phyloP scores from a whole-genome alignment of 2,888 invertebrate species.

The Megastigmus dorsalis region DNA sequence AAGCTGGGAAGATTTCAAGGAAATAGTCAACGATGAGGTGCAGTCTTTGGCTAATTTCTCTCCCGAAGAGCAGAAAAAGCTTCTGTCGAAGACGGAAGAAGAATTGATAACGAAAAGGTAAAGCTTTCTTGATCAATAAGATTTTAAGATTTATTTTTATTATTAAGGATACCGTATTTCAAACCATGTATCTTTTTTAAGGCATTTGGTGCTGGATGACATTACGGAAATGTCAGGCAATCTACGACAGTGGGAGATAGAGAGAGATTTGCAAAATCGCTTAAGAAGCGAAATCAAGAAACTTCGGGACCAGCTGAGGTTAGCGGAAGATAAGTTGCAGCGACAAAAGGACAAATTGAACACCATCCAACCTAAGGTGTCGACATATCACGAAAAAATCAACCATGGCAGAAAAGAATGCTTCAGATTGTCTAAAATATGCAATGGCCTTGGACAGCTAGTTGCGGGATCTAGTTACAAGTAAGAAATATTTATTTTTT shows the following conservation, averaged over 20 bases:
- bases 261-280: slow-evolving; percentile 65
- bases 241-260: slow-evolving; percentile 69
- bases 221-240: slow-evolving; percentile 68
- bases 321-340: slow-evolving; percentile 65
- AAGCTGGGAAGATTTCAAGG: slow-evolving; percentile 58
- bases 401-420: slow-evolving; percentile 68
- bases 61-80: slow-evolving; percentile 56
- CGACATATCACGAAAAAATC: slow-evolving; percentile 65
- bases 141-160: background rate
- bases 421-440: slow-evolving; percentile 66
- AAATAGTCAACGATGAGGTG: slow-evolving; percentile 61
- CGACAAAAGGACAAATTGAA: slow-evolving; percentile 65
- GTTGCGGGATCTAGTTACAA: slow-evolving; percentile 68
- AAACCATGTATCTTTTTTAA: slow-evolving; percentile 53
- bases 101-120: slow-evolving; percentile 67
- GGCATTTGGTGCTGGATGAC: slow-evolving; percentile 69
- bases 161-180: background rate
- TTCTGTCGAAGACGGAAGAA: slow-evolving; percentile 63
- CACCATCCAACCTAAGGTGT: slow-evolving; percentile 65
- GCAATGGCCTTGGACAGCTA: slow-evolving; percentile 66
- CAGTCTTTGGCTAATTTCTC: slow-evolving; percentile 57
- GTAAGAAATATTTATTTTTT: slow-evolving; percentile 60
- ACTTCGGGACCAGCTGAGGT: slow-evolving; percentile 64
- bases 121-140: background rate
- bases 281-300: slow-evolving; percentile 66